Conservation (phyloP, 2,797 vertebrate genomes). For the Muraenolepis orangiensis region DNA sequence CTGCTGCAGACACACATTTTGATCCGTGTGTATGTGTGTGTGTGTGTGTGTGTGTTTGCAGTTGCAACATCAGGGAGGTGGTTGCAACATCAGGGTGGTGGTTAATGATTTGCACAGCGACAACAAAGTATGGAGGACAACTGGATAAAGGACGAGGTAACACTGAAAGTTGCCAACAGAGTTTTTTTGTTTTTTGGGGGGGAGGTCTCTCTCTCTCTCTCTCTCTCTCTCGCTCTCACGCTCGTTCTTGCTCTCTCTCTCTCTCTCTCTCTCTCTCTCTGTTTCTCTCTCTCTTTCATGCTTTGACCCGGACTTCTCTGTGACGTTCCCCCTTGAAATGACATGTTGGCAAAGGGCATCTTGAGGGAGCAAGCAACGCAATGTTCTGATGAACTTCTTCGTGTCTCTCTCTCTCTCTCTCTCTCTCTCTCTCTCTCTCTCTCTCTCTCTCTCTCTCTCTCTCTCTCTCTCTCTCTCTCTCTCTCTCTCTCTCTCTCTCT, state of each 20-base stretch:
- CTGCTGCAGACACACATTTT: conserved; percentile 48
- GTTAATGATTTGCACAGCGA: conserved; percentile 67
- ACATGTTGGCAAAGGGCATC: conserved; percentile 54
- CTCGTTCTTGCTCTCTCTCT: conserved; percentile 27
- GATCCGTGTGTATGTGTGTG: neutral
- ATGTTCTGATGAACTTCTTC: conserved; percentile 66
- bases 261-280: conserved; percentile 15
- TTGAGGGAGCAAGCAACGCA: conserved; percentile 51
- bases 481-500: conserved; percentile 69
- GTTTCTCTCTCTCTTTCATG: conserved; percentile 23
- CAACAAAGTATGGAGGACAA: conserved; percentile 33
- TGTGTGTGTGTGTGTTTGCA: neutral
- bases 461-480: conserved; percentile 71
- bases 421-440: conserved; percentile 73
- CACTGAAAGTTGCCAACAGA: conserved; percentile 41
- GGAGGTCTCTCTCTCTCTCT: conserved; percentile 14
- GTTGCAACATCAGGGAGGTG: conserved; percentile 32
- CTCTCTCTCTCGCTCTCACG: conserved; percentile 10
- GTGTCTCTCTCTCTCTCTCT: conserved; percentile 69
- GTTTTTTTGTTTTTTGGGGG: conserved; percentile 3
- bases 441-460: conserved; percentile 69
- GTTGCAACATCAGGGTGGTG: conserved; percentile 47
- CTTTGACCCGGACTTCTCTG: conserved; percentile 33
- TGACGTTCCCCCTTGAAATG: conserved; percentile 22
- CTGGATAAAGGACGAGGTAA: conserved; percentile 11